Conservation (phyloP, 2,797 vertebrate species). For the Morelia viridis region DNA sequence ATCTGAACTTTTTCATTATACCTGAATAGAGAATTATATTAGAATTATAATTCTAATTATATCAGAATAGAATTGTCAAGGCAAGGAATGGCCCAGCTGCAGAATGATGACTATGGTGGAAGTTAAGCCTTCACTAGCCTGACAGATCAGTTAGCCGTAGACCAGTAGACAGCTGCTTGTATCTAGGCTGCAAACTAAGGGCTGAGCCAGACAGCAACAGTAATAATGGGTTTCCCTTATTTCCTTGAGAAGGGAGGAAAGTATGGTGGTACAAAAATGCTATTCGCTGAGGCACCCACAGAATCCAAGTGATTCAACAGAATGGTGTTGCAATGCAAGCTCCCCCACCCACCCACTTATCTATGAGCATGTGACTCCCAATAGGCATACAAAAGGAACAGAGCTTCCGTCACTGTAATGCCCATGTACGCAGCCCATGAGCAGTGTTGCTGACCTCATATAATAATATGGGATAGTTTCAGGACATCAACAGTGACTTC, state of each 20-base stretch:
- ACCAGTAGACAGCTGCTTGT: not conserved
- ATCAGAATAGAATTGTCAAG: not conserved
- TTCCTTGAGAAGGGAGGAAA: not conserved
- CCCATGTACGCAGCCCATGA: not conserved
- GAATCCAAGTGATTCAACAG: not conserved
- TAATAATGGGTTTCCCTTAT: not conserved
- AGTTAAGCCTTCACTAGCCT: not conserved
- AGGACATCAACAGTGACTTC: not conserved
- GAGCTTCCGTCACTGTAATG: not conserved
- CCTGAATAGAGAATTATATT: constrained; percentile 19
- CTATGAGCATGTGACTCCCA: not conserved
- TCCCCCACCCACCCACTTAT: not conserved
- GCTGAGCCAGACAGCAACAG: not conserved
- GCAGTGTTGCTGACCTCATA: not conserved
- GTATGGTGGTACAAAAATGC: not conserved
- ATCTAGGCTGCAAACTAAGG: not conserved
- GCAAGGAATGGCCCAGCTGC: not conserved
- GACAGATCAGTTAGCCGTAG: not conserved
- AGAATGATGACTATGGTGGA: not conserved
- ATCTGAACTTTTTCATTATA: constrained; percentile 36
- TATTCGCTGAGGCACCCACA: not conserved
- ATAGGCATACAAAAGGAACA: not conserved
- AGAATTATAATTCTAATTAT: not conserved
- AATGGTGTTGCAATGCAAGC: not conserved
- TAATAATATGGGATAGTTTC: not conserved